A percentile compares a stretch with the other conserved stretches of the same genome.
Conservation (phyloP, 2,888 invertebrate species). For the Acanthosoma haemorrhoidale region DNA sequence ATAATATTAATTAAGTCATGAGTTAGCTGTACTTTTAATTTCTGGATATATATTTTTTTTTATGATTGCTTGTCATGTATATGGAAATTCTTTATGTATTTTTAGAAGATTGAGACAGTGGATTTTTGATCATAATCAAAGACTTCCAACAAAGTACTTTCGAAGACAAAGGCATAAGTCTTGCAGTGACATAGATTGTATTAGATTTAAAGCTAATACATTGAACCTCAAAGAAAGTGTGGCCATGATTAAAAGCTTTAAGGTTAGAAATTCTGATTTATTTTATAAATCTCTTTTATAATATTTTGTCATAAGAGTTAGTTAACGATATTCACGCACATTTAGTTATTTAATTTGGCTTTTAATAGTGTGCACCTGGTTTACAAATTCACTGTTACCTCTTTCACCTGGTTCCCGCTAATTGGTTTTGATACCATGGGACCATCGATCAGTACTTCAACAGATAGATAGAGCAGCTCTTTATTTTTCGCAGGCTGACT, state of each 20-base stretch:
- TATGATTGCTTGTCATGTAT: neutral
- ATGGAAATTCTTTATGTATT: neutral
- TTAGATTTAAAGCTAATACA: neutral
- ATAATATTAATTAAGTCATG: too few species aligned
- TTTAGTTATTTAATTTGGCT: too few species aligned
- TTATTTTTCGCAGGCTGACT: too few species aligned
- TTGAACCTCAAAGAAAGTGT: constrained; percentile 23
- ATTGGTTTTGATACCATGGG: too few species aligned
- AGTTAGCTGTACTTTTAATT: too few species aligned
- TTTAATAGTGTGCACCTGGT: too few species aligned
- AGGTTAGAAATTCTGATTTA: neutral
- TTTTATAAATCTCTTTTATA: neutral
- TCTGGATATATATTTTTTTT: neutral
- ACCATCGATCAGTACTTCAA: too few species aligned
- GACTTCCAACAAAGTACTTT: neutral
- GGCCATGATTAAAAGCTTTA: neutral
- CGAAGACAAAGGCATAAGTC: constrained; percentile 32
- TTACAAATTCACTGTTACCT: too few species aligned
- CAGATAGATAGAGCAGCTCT: too few species aligned
- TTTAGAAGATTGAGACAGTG: constrained; percentile 32
- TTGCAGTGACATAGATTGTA: constrained; percentile 33
- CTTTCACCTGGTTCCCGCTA: too few species aligned
- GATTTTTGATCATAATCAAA: constrained; percentile 28
- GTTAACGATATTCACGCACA: too few species aligned
- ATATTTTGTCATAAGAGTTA: too few species aligned